These are phyloP conservation scores for Lutjanus argentimaculatus DNA, from an alignment of 2,797 vertebrate genomes.

Conservation along the genomic window DNA sequence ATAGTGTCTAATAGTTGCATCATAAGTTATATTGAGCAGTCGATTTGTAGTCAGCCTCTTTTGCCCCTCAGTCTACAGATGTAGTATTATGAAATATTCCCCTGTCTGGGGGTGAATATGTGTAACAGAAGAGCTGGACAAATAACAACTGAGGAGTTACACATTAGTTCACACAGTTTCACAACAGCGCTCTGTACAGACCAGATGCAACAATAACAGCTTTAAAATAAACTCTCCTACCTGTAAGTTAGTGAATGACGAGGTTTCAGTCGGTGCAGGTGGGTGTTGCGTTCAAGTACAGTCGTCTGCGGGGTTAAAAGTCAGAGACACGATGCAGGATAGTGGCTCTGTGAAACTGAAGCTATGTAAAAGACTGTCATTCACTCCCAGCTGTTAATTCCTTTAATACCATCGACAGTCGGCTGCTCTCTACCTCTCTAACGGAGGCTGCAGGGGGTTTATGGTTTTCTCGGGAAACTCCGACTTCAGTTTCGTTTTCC, in stretches of 20 bases:
- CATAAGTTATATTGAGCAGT: too few relatives aligned
- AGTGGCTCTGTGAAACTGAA: background rate
- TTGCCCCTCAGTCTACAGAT: background rate
- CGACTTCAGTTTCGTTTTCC: constrained; percentile 83
- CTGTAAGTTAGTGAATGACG: too few relatives aligned
- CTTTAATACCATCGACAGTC: background rate
- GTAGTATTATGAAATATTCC: background rate
- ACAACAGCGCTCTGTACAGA: background rate
- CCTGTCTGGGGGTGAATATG: background rate
- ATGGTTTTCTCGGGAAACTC: constrained; percentile 75
- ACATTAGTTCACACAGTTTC: background rate
- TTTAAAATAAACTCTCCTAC: background rate
- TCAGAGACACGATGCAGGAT: background rate
- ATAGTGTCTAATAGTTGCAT: background rate
- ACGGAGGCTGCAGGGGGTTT: too few relatives aligned
- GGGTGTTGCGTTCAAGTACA: too few relatives aligned
- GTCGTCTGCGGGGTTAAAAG: too few relatives aligned
- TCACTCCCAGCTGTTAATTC: background rate
- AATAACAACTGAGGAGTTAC: background rate
- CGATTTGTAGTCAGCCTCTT: too few relatives aligned
- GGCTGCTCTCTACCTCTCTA: rapidly evolving
- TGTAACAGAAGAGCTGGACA: background rate
- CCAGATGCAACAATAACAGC: too few relatives aligned
- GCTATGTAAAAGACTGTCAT: background rate
- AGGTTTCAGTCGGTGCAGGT: too few relatives aligned